Evolutionary conservation across 2,797 vertebrate genomes (phyloP).

Genomic region (Calcarius lapponicus): DNA sequence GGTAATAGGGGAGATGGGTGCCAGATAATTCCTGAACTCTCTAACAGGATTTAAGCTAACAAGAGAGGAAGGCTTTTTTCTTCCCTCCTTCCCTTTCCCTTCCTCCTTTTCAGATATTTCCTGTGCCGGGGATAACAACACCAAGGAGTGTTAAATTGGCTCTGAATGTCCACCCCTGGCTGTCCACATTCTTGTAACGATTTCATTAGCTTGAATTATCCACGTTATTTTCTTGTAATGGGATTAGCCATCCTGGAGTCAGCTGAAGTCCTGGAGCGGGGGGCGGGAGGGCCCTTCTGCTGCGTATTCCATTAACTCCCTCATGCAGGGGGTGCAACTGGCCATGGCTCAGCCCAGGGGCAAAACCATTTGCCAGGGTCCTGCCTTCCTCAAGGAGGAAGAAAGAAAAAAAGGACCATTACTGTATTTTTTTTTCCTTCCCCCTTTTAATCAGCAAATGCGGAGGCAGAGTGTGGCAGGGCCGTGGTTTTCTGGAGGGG

Average conservation of each 20-base stretch:
- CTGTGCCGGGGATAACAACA: slow-evolving; percentile 60
- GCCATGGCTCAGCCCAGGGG: slow-evolving; percentile 46
- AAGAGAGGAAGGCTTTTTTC: slow-evolving; percentile 40
- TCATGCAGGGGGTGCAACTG: slow-evolving; percentile 39
- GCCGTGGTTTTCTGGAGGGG: background rate
- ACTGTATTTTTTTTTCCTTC: background rate
- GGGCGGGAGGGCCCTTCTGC: slow-evolving; percentile 1
- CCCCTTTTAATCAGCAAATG: background rate
- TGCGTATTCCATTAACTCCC: slow-evolving; percentile 54
- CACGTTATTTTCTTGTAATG: slow-evolving; percentile 82
- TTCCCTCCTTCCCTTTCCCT: slow-evolving; percentile 16
- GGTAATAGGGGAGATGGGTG: background rate
- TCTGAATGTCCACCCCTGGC: slow-evolving; percentile 78
- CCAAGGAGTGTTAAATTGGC: slow-evolving; percentile 72
- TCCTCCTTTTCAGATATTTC: slow-evolving; percentile 60
- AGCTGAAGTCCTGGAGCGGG: slow-evolving; percentile 62
- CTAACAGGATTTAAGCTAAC: slow-evolving; percentile 63
- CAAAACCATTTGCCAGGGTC: slow-evolving; percentile 47
- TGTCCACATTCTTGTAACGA: slow-evolving; percentile 76
- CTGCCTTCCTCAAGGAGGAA: background rate
- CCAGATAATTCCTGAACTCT: slow-evolving; percentile 44
- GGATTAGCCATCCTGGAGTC: slow-evolving; percentile 75
- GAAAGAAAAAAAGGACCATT: slow-evolving; percentile 21
- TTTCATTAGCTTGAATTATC: slow-evolving; percentile 82
- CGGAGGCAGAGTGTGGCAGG: background rate